A percentile compares a stretch with the other conserved stretches of the same genome.
Conservation (phyloP, 2,797 vertebrate genomes). For the Loris lydekkerianus region DNA sequence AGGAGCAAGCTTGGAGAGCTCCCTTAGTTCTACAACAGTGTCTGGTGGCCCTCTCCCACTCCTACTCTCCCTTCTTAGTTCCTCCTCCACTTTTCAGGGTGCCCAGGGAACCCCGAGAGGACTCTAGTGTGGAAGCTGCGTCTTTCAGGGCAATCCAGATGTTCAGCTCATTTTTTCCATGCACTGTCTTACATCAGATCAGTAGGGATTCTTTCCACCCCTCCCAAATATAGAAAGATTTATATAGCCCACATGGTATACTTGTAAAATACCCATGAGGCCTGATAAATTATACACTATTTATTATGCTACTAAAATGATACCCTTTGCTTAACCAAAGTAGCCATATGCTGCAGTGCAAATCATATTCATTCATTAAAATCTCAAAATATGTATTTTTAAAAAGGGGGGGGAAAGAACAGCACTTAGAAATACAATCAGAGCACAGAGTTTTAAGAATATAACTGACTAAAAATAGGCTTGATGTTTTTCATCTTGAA, state of each 20-base stretch:
- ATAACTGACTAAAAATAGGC: conserved; percentile 4
- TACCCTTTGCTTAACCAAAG: conserved; percentile 80
- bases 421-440: conserved; percentile 50
- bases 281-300: conserved; percentile 74
- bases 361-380: conserved; percentile 80
- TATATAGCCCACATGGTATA: conserved; percentile 51
- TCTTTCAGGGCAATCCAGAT: conserved; percentile 7
- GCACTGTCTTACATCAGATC: conserved; percentile 22
- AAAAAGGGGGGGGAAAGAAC: background rate
- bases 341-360: conserved; percentile 78
- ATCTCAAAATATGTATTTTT: conserved; percentile 56
- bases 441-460: conserved; percentile 15
- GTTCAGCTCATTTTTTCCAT: conserved; percentile 31
- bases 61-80: background rate
- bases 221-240: conserved; percentile 56
- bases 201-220: conserved; percentile 17
- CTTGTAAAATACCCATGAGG: conserved; percentile 69
- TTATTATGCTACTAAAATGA: conserved; percentile 81
- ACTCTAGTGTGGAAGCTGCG: background rate
- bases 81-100: background rate
- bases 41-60: background rate
- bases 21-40: background rate
- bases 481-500: background rate
- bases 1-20: background rate
- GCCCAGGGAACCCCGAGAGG: background rate